Base-by-base conservation (phyloP, 1,140 invertebrate genomes). In the Leptinotarsa lineolata region DNA sequence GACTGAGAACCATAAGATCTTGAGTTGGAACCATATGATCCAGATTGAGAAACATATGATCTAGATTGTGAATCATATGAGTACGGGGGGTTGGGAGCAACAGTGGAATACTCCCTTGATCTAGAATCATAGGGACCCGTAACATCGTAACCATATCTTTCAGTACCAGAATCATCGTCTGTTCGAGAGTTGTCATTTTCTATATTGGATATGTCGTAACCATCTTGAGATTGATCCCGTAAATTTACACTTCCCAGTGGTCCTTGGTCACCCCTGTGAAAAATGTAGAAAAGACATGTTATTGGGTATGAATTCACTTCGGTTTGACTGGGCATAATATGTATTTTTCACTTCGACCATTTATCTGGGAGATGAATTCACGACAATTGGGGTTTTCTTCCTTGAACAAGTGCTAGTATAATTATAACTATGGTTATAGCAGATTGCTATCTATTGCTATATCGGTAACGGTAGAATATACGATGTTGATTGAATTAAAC, bases 21-120 rank as follows among this genome's bases (percentile, higher is more conserved):
- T 16, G 73, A 54, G 45, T 72, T 71, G 21, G 58, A 73, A 11
- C 76, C 73, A 46, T 64, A 65, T 44, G 72, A 54, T 61, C 68
- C 68, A 20, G 60, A 74, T 20, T 39, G 16, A 45, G 24, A 5
- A 15, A 60, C 68, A n/a, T 59, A 66, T 15, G 30, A 21, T 60
- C 30, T 21, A 21, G 39, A 63, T 63, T 21, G 15, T 15, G 68
- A 74, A 8, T 18, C 48, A 54, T 54, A 54, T 54, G 48, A 13
- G 2, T 54, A 54, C 1, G 48, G 15, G 16, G 48, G 48, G 6
- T 54, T 54, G 15, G 48, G 48, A 1, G 48, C 48, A 54, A 54
- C 48, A 20, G 68, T 48, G 2, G 20, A 30, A 54, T 69, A 18
- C 11, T 70, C 44, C 6, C n/a, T 58, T 6, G 20, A 12, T 18